Evolutionary conservation across 2,113 vertebrate genomes (phyloP).

Genomic region (Syngnathoides biaculeatus): DNA sequence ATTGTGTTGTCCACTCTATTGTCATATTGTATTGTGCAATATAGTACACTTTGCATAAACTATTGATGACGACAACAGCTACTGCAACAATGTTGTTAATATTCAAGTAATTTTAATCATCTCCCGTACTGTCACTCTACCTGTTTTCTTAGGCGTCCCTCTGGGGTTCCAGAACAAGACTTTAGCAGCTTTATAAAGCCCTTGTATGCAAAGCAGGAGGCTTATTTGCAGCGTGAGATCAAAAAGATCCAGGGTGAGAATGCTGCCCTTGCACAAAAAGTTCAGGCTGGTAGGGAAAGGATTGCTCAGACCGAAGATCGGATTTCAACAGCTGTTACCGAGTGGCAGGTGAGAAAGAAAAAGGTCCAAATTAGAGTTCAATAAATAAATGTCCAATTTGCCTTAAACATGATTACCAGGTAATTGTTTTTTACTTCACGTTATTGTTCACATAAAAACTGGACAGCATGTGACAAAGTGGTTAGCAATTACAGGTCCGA

Average conservation of each 20-base stretch:
- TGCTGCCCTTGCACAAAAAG: conserved; percentile 60
- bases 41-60: not conserved
- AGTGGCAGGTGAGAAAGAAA: conserved; percentile 68
- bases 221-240: conserved; percentile 63
- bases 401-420: not conserved
- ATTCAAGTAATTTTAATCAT: not conserved
- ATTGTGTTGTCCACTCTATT: not conserved
- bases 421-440: not conserved
- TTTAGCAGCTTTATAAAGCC: conserved; percentile 70
- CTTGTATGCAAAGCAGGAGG: conserved; percentile 70
- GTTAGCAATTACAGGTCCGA: too few relatives aligned
- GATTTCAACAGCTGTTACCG: conserved; percentile 60
- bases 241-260: conserved; percentile 69
- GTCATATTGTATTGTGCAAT: not conserved
- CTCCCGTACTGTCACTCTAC: not conserved
- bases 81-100: not conserved
- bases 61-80: too few relatives aligned
- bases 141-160: conserved; percentile 66
- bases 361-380: not conserved
- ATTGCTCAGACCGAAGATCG: conserved; percentile 58
- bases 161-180: conserved; percentile 72
- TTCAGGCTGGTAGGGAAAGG: conserved; percentile 62
- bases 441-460: not conserved
- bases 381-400: not conserved
- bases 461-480: too few relatives aligned